Conservation (phyloP, 2,113 vertebrate genomes). For the Colaptes auratus region DNA sequence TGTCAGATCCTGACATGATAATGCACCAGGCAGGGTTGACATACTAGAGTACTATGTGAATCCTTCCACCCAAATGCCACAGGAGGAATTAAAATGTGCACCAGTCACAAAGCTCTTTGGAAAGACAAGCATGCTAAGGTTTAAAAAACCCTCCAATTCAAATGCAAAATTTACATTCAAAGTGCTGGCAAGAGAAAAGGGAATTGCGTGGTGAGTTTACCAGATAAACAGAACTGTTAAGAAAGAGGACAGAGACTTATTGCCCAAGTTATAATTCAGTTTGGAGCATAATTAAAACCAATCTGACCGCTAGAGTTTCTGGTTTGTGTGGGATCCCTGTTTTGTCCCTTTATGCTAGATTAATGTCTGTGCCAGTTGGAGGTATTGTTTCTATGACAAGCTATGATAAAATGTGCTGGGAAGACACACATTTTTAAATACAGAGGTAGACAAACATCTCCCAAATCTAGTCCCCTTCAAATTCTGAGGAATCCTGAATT, state of each 20-base stretch:
- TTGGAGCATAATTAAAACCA: background rate
- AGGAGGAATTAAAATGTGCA: background rate
- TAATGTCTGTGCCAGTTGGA: background rate
- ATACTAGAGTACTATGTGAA: background rate
- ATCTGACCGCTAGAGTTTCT: background rate
- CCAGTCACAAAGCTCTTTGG: background rate
- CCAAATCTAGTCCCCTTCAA: background rate
- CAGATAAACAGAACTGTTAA: background rate
- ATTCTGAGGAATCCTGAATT: background rate
- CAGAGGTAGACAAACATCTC: background rate
- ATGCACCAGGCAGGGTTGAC: background rate
- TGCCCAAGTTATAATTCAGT: background rate
- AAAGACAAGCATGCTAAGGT: background rate
- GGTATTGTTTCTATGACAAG: background rate
- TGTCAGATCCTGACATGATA: background rate
- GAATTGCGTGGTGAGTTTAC: background rate
- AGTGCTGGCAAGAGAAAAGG: background rate
- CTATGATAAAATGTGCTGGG: background rate
- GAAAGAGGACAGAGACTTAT: background rate
- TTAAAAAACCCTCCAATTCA: background rate
- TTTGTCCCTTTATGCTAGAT: background rate
- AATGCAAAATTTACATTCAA: background rate
- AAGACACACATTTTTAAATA: conserved; percentile 7
- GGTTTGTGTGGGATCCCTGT: background rate
- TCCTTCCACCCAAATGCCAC: background rate